phyloP scores from a whole-genome alignment of 2,888 invertebrate species.

The Petrolisthes manimaculis region DNA sequence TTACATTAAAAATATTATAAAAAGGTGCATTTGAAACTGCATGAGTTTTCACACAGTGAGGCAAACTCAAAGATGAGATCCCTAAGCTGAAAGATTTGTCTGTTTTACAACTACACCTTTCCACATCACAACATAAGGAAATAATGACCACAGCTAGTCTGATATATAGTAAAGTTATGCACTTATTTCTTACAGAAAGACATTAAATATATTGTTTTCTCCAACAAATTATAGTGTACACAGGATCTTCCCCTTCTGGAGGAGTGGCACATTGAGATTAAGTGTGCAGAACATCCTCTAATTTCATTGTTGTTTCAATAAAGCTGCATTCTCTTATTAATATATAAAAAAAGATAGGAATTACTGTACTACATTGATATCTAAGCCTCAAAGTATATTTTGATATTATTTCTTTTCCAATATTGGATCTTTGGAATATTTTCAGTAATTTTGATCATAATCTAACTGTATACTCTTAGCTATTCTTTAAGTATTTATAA shows the following conservation, averaged over 20 bases:
- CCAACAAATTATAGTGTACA: constrained; percentile 30
- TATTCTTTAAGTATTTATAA: constrained; percentile 32
- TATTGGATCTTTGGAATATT: constrained; percentile 32
- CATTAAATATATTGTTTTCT: constrained; percentile 33
- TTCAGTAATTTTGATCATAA: constrained; percentile 51
- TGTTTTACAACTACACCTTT: constrained; percentile 28
- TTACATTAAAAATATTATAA: constrained; percentile 6
- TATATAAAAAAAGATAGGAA: constrained; percentile 41
- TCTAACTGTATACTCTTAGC: constrained; percentile 21
- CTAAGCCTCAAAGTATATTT: constrained; percentile 50
- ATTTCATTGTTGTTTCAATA: constrained; percentile 49
- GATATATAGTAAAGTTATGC: constrained; percentile 42
- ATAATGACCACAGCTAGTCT: constrained; percentile 40
- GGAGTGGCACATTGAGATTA: background rate
- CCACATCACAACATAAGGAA: constrained; percentile 56
- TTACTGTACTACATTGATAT: constrained; percentile 52
- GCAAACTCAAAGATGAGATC: constrained; percentile 52
- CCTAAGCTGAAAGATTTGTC: constrained; percentile 35
- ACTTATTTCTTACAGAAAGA: constrained; percentile 44
- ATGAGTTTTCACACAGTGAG: constrained; percentile 4
- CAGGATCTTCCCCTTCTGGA: constrained; percentile 2
- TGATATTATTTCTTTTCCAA: constrained; percentile 58
- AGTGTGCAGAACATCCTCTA: constrained; percentile 30
- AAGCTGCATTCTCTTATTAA: constrained; percentile 49
- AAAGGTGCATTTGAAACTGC: constrained; percentile 9